Conservation (phyloP, 2,113 vertebrate genomes). For the Siphamia tubifer region DNA sequence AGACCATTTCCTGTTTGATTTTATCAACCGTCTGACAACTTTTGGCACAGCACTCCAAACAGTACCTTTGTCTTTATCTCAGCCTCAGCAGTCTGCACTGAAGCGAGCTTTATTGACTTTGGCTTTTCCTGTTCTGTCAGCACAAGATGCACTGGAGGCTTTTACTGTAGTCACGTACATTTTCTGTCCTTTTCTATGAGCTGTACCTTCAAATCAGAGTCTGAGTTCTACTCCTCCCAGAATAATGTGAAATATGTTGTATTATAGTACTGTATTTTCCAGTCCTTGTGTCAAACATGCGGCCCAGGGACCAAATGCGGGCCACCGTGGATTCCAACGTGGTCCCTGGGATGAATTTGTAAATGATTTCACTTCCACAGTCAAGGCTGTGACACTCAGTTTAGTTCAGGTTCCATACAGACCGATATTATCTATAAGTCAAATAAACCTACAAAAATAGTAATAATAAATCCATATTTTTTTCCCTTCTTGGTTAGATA, state of each 20-base stretch:
- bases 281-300: too few species aligned
- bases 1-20: conserved; percentile 46
- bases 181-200: conserved; percentile 4
- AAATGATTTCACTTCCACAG: too few species aligned
- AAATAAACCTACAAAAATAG: too few species aligned
- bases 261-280: background rate
- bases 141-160: conserved; percentile 8
- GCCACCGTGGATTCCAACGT: too few species aligned
- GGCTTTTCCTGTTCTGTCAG: conserved; percentile 44
- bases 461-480: too few species aligned
- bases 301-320: too few species aligned
- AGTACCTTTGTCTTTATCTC: conserved; percentile 40
- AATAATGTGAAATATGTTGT: background rate
- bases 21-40: conserved; percentile 43
- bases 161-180: conserved; percentile 4
- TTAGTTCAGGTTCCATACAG: too few species aligned
- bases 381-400: too few species aligned
- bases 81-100: conserved; percentile 9
- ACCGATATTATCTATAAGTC: too few species aligned
- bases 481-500: too few species aligned
- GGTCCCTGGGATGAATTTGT: too few species aligned
- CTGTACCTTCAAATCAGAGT: background rate
- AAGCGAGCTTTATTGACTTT: conserved; percentile 57
- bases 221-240: background rate
- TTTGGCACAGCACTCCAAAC: conserved; percentile 39